Percentiles rank a stretch among this genome's conserved stretches.
These are phyloP conservation scores for Vombatus ursinus DNA, from an alignment of 2,113 vertebrate genomes.

Conservation along the genomic window DNA sequence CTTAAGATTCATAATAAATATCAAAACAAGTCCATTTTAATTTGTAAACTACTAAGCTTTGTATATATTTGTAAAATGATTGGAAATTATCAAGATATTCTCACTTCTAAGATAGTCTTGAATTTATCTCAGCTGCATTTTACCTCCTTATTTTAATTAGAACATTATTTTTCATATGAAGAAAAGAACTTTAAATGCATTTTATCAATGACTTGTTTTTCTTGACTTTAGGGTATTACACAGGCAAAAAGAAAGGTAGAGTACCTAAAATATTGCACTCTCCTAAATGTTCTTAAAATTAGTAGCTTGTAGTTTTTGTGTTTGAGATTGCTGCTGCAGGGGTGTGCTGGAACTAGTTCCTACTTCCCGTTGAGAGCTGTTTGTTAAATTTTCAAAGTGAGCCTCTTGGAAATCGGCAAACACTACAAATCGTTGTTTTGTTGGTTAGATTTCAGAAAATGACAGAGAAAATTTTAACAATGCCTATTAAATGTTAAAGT, in stretches of 20 bases:
- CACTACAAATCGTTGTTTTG: background rate
- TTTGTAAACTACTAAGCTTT: constrained; percentile 12
- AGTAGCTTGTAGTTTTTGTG: constrained; percentile 72
- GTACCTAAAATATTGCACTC: constrained; percentile 70
- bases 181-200: constrained; percentile 61
- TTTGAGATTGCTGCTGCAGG: constrained; percentile 46
- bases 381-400: background rate
- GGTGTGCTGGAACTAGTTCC: background rate
- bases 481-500: background rate
- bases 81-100: constrained; percentile 45
- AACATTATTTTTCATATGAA: constrained; percentile 23
- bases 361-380: background rate
- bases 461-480: background rate
- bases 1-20: background rate
- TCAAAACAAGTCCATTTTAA: constrained; percentile 25
- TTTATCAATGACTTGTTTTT: constrained; percentile 83
- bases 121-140: constrained; percentile 29
- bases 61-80: constrained; percentile 38
- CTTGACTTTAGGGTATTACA: constrained; percentile 86
- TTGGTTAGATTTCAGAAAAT: background rate
- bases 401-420: background rate
- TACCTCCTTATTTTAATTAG: constrained; percentile 48
- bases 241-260: constrained; percentile 90
- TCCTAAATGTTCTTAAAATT: constrained; percentile 52
- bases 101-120: constrained; percentile 30